Conservation (phyloP, 2,113 vertebrate genomes). For the Mobula birostris region DNA sequence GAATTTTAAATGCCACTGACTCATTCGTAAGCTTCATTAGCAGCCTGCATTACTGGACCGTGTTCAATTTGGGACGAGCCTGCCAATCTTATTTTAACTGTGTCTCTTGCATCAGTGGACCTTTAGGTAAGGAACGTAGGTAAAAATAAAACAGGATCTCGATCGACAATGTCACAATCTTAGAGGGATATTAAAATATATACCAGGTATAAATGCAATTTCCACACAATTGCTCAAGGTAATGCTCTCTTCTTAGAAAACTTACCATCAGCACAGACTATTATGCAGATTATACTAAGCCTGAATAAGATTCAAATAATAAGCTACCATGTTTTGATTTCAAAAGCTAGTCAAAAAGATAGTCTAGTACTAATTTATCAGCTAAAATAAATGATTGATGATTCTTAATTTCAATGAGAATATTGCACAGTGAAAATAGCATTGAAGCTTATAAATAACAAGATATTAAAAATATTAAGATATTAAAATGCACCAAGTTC, state of each 20-base stretch:
- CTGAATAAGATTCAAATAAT: not conserved
- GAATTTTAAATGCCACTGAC: slow-evolving; percentile 26
- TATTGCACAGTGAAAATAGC: not conserved
- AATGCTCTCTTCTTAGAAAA: not conserved
- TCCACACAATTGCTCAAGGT: not conserved
- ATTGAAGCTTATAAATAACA: not conserved
- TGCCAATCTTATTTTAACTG: slow-evolving; percentile 38
- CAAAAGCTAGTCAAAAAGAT: not conserved
- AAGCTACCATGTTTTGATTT: not conserved
- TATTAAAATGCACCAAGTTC: no score
- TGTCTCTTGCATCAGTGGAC: slow-evolving; percentile 37
- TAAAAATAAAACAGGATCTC: not conserved
- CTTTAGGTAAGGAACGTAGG: slow-evolving; percentile 17
- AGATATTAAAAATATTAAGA: not conserved
- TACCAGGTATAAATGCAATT: not conserved
- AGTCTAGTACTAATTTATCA: not conserved
- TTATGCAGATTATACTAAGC: not conserved
- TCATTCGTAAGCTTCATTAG: slow-evolving; percentile 27
- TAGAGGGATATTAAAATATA: not conserved
- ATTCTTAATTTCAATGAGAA: not conserved
- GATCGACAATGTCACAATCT: not conserved
- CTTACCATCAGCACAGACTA: not conserved
- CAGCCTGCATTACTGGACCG: slow-evolving; percentile 35
- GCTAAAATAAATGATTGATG: not conserved
- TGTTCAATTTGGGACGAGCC: slow-evolving; percentile 31